Evolutionary conservation across 1,140 invertebrate species (phyloP).

Genomic region (Drosophila biarmipes): DNA sequence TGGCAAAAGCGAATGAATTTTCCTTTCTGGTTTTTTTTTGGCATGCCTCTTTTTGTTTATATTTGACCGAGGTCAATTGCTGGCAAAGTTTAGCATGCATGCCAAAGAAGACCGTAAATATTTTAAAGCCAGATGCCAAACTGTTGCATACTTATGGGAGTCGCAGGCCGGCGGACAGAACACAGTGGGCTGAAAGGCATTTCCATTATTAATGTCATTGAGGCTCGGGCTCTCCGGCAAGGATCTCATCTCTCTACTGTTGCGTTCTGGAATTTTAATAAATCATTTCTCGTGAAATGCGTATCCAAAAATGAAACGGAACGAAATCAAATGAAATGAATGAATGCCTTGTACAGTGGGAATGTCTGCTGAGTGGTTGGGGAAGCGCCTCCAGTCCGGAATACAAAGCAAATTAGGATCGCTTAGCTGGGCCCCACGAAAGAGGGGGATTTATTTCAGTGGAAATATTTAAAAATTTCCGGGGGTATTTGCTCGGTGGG

Average conservation of each 20-base stretch:
- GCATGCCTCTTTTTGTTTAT: conserved; percentile 42
- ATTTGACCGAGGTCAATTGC: conserved; percentile 52
- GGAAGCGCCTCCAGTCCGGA: conserved; percentile 34
- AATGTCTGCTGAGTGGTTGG: conserved; percentile 29
- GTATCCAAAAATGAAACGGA: conserved; percentile 53
- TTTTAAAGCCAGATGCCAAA: conserved; percentile 59
- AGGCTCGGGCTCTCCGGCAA: conserved; percentile 21
- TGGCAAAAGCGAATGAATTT: conserved; percentile 59
- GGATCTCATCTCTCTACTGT: conserved; percentile 33
- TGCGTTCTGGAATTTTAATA: conserved; percentile 75
- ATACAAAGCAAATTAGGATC: conserved; percentile 53
- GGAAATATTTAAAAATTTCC: conserved; percentile 64
- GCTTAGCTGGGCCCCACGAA: conserved; percentile 39
- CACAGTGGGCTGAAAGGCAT: conserved; percentile 56
- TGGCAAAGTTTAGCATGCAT: conserved; percentile 49
- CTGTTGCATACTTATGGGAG: conserved; percentile 59
- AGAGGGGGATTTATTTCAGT: conserved; percentile 36
- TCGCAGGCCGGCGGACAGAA: conserved; percentile 3
- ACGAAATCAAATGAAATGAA: conserved; percentile 77
- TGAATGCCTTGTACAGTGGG: conserved; percentile 41
- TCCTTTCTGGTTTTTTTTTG: conserved; percentile 44
- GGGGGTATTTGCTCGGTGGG: conserved; percentile 40
- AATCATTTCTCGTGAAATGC: conserved; percentile 75
- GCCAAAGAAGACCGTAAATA: conserved; percentile 29
- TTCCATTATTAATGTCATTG: conserved; percentile 75